Base-by-base conservation (phyloP, 2,888 invertebrate species). In the Alentia gelatinosa region DNA sequence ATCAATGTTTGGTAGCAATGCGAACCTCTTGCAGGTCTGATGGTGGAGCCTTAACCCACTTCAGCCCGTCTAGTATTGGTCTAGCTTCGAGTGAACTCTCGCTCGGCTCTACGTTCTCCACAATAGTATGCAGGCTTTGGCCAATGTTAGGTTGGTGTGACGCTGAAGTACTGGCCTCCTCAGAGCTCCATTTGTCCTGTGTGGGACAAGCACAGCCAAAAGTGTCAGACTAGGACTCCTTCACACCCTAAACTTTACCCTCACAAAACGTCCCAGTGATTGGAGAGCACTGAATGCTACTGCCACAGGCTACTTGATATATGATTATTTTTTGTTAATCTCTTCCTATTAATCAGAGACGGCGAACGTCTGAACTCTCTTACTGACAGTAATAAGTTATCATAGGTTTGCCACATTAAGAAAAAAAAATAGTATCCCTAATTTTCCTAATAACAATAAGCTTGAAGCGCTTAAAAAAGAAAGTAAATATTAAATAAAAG, bases 21-120 rank as follows among this genome's bases (percentile, higher is more conserved):
- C 79, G 37, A 79, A 79, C 79, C 79, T 79, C 79, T 35, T 35
- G 37, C 39, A 39, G 79, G 79, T 39, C 30, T 33, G 74, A 74
- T 33, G 74, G 12, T 7, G 74, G 74, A 26, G 26, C 74, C 15
- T 15, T 33, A 74, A 4, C 74, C 26, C 9, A 63, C 15, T 9
- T n/a, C n/a, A 9, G 56, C n/a, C 23, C 19, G 56, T 56, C 9
- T 3, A 1, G 9, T 5, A n/a, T n/a, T 56, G 47, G 79, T 39
- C 19, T 35, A 5, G 39, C 35, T n/a, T 7, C 7, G 63, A 63
- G 63, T n/a, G 63, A 63, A n/a, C 63, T 26, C 39, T 89, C 63
- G 50, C 50, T 23, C 30, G 89, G 89, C 63, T 89, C 89, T 35
- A 63, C 63, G 23, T 63, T 89, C 39, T 89, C 89, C 33, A 89